phyloP scores from a whole-genome alignment of 2,888 invertebrate genomes.

The Odontocerum albicorne region DNA sequence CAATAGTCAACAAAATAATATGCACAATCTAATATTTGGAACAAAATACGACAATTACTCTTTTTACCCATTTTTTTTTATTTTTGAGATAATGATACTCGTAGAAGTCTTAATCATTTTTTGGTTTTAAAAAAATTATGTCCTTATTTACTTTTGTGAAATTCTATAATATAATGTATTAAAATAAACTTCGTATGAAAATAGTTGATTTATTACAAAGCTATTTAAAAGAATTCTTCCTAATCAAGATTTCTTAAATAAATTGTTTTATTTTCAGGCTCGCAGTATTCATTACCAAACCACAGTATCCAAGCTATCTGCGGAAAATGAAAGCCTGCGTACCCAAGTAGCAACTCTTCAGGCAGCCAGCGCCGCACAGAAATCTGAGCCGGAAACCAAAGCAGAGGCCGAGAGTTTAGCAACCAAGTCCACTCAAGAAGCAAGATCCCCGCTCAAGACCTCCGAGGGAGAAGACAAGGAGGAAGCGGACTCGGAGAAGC shows the following conservation, averaged over 20 bases:
- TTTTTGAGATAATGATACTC: too few relatives aligned
- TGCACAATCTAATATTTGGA: too few relatives aligned
- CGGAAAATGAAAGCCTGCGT: slow-evolving; percentile 69
- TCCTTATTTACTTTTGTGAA: too few relatives aligned
- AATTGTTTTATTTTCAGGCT: slow-evolving; percentile 53
- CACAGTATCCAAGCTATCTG: slow-evolving; percentile 65
- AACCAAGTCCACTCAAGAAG: too few relatives aligned
- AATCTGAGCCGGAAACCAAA: background rate
- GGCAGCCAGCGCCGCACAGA: slow-evolving; percentile 37
- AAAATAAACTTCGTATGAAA: too few relatives aligned
- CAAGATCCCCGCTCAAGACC: background rate
- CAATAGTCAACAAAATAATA: too few relatives aligned
- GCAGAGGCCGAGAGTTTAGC: background rate
- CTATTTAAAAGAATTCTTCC: background rate
- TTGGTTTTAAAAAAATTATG: too few relatives aligned
- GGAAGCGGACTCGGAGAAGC: slow-evolving; percentile 42
- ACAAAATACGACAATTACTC: too few relatives aligned
- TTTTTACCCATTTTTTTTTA: too few relatives aligned
- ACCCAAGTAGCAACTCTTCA: slow-evolving; percentile 54
- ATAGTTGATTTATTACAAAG: background rate
- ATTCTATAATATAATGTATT: too few relatives aligned
- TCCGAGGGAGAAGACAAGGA: slow-evolving; percentile 46
- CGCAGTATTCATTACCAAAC: slow-evolving; percentile 73
- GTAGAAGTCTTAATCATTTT: too few relatives aligned
- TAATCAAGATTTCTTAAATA: background rate